A percentile compares a stretch with the other conserved stretches of the same genome.
Conservation (phyloP, 2,888 invertebrate genomes). For the Zygaena filipendulae region DNA sequence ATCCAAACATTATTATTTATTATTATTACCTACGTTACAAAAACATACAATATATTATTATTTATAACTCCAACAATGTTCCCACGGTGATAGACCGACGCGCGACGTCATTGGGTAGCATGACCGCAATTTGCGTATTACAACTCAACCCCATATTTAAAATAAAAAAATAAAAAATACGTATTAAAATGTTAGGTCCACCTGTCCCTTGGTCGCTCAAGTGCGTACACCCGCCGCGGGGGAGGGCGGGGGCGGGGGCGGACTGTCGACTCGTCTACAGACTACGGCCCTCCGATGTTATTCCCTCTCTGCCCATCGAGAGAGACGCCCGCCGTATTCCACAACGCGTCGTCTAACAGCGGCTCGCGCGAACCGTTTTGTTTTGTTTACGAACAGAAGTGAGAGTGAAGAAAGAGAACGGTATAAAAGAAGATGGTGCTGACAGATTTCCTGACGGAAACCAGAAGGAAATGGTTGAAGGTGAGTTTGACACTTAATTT, state of each 20-base stretch:
- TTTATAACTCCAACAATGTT: no score
- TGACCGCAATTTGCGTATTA: no score
- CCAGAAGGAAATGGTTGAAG: slow-evolving; percentile 55
- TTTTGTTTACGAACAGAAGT: slow-evolving; percentile 6
- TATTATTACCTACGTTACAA: no score
- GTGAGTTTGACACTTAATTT: slow-evolving; percentile 24
- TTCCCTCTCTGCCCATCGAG: slow-evolving; percentile 27
- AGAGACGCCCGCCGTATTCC: slow-evolving; percentile 23
- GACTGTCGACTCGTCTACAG: no score
- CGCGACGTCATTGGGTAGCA: no score
- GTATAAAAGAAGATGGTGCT: slow-evolving; percentile 37
- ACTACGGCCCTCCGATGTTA: slow-evolving; percentile 28
- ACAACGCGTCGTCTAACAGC: slow-evolving; percentile 9
- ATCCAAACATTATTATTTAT: no score
- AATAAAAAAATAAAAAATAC: no score
- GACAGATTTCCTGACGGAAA: slow-evolving; percentile 55
- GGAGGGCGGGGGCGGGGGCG: slow-evolving; percentile 15
- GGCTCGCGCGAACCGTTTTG: slow-evolving; percentile 5
- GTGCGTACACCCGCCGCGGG: slow-evolving; percentile 3
- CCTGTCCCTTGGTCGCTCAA: no score
- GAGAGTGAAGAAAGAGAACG: slow-evolving; percentile 14
- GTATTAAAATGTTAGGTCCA: no score
- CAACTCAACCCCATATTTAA: no score
- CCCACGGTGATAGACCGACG: no score
- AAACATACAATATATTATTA: no score